Base-by-base conservation (phyloP, 2,888 invertebrate genomes). In the Sympetrum striolatum region DNA sequence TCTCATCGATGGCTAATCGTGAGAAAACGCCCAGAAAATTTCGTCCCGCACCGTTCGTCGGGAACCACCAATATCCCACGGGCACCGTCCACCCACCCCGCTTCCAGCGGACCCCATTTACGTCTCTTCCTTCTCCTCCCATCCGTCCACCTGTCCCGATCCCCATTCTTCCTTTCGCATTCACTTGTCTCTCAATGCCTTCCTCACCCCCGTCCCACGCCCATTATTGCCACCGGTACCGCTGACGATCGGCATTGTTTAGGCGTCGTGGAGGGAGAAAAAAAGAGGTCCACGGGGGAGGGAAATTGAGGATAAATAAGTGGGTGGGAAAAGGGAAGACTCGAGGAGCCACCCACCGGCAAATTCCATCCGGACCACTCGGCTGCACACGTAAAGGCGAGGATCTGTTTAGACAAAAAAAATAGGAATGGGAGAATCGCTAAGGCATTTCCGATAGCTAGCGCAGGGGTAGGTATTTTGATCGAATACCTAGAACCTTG, bases 101-200 rank as follows among this genome's bases (percentile, higher is more conserved):
- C n/a, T 15, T 22, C 35, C 44, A 44, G 10, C 44, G 44, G 44
- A 44, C 6, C 39, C 2, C 39, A 39, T 39, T 39, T 39, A 39
- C 39, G 39, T 39, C 39, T 39, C 39, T 39, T 53, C 82, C 31
- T n/a, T 14, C n/a, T 82, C 10, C 37, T 60, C 86, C n/a, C 60
- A 60, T 86, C 86, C 86, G 86, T 86, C 60, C 86, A 86, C 86
- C 86, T 86, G 86, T 60, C 22, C 22, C 37, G 58, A 35, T 58
- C 53, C 58, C 60, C 39, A 86, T 86, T 86, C 86, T 86, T 86
- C 86, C 86, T 37, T 86, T 86, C 60, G 60, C 86, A 86, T 86
- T 86, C 82, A 82, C 82, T 82, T 82, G 58, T 44, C 82, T 53
- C 58, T 82, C 35, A 82, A 82, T 82, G 82, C 35, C 82, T 31